These are phyloP conservation scores for Chalcis sispes DNA, from an alignment of 2,888 invertebrate genomes.

Conservation along the genomic window DNA sequence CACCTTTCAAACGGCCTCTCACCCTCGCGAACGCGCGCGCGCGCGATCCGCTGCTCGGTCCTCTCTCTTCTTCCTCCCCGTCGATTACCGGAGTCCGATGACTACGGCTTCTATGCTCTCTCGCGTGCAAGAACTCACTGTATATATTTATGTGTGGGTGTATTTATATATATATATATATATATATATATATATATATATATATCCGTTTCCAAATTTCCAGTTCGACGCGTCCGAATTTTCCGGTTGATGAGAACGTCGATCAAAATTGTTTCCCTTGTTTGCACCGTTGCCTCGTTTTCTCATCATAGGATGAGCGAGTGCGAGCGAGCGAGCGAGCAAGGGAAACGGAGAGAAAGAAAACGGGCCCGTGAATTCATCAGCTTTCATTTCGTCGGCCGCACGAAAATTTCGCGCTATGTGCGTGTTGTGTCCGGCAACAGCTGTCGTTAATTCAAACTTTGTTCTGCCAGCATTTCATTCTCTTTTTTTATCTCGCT, in stretches of 20 bases:
- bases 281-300: neutral
- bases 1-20: slow-evolving; percentile 31
- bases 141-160: no score
- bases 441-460: slow-evolving; percentile 34
- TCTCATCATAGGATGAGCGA: no score
- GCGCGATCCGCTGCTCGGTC: neutral
- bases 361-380: no score
- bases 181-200: neutral
- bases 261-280: slow-evolving; percentile 54
- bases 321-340: neutral
- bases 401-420: neutral
- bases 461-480: slow-evolving; percentile 14
- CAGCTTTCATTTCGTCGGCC: slow-evolving; percentile 22
- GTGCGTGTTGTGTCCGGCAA: neutral
- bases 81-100: slow-evolving; percentile 11
- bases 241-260: slow-evolving; percentile 55
- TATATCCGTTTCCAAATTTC: slow-evolving; percentile 58
- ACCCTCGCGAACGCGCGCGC: no score
- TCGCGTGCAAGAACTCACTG: no score
- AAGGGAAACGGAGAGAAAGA: neutral
- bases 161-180: neutral
- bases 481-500: neutral
- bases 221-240: slow-evolving; percentile 60
- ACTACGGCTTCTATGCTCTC: no score
- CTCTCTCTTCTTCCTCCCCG: neutral